A percentile compares a stretch with the other conserved stretches of the same genome.
Evolutionary conservation across 2,888 invertebrate species (phyloP).

Genomic region (Trichopria drosophilae): DNA sequence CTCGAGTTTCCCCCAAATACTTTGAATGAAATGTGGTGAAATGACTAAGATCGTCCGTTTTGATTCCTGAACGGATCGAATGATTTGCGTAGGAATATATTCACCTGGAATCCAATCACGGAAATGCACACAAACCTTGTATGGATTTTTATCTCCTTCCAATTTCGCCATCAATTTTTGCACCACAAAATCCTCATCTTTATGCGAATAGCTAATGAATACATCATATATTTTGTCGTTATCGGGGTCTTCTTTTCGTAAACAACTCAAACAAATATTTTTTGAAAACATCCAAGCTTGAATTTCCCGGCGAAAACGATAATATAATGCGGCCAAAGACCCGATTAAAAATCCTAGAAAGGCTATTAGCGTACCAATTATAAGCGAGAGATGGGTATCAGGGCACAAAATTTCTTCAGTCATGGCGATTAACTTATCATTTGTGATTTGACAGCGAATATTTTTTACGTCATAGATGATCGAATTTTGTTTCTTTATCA

Average conservation of each 20-base stretch:
- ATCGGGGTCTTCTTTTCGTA: slow-evolving; percentile 72
- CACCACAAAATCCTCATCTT: slow-evolving; percentile 72
- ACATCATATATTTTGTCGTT: slow-evolving; percentile 73
- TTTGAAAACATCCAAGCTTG: slow-evolving; percentile 72
- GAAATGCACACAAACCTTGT: slow-evolving; percentile 72
- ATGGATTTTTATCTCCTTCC: slow-evolving; percentile 67
- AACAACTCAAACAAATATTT: slow-evolving; percentile 65
- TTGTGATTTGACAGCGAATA: too few species aligned
- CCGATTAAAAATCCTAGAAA: slow-evolving; percentile 60
- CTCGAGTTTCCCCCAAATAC: slow-evolving; percentile 76
- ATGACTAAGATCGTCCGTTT: slow-evolving; percentile 72
- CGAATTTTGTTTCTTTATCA: too few species aligned
- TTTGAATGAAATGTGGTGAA: slow-evolving; percentile 72
- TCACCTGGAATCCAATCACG: slow-evolving; percentile 77
- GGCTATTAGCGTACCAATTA: too few species aligned
- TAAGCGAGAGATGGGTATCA: too few species aligned
- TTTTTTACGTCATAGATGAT: too few species aligned
- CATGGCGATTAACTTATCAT: too few species aligned
- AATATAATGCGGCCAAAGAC: slow-evolving; percentile 59
- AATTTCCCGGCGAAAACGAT: slow-evolving; percentile 64
- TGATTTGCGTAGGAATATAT: slow-evolving; percentile 71
- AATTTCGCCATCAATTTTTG: slow-evolving; percentile 68
- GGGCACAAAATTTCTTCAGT: too few species aligned
- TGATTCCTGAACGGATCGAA: slow-evolving; percentile 71
- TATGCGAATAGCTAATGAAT: slow-evolving; percentile 79